Conservation (phyloP, 2,113 vertebrate genomes). For the Mellivora capensis region DNA sequence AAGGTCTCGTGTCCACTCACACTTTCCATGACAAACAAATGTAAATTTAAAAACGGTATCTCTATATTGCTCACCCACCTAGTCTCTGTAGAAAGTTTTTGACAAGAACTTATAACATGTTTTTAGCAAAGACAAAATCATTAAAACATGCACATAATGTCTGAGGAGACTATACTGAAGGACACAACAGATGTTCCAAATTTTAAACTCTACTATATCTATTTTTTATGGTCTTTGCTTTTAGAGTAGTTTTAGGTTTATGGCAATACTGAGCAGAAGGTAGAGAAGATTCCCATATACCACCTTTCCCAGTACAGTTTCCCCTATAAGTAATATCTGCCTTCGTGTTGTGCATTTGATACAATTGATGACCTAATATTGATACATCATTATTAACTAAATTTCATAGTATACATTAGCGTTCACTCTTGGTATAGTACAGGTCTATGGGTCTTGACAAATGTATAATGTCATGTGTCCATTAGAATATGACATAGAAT, state of each 20-base stretch:
- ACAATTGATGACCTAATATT: not conserved
- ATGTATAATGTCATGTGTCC: not conserved
- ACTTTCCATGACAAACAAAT: not conserved
- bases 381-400: not conserved
- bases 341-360: not conserved
- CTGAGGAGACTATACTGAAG: constrained; percentile 49
- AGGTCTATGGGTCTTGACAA: not conserved
- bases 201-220: constrained; percentile 63
- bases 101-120: not conserved
- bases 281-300: not conserved
- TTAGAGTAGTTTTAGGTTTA: constrained; percentile 19
- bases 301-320: not conserved
- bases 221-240: constrained; percentile 56
- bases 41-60: constrained; percentile 15
- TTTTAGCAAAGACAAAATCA: constrained; percentile 36
- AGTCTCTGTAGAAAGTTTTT: not conserved
- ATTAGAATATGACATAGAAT: not conserved
- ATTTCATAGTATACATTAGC: not conserved
- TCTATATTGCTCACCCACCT: not conserved
- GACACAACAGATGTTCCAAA: constrained; percentile 55
- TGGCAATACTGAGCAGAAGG: constrained; percentile 26
- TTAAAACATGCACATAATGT: constrained; percentile 48
- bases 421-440: not conserved
- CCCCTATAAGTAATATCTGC: not conserved
- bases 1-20: not conserved